Evolutionary conservation across 2,888 invertebrate species (phyloP), one percentile per base, ranked within the genome.

Genomic region (Scaptomyza polygonia): DNA sequence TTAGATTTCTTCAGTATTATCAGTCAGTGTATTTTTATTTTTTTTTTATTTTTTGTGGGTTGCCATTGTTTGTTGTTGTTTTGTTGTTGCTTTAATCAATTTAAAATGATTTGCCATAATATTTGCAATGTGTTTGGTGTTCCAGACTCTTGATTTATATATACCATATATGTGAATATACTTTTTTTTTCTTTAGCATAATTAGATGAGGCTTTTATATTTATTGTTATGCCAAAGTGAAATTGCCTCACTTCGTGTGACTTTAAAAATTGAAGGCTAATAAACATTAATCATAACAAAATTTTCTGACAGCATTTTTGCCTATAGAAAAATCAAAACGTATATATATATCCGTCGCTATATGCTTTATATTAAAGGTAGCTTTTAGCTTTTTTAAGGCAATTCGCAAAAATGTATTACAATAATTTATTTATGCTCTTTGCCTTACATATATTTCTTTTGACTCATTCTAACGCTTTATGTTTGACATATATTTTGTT

Each of bases 211-310:
- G 58, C 40, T 72, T 59, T 68, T 36, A 61, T 68, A 63, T 62
- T 62, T 66, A 72, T 72, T 81, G 80, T 81, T 78, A 61, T 72
- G 72, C 59, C 44, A 72, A 54, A 43, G 55, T 27, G 53, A 55
- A 71, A 67, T 58, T 9, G 5, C 14, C 11, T 21, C 0, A 21
- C n/a, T 18, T 6, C 30, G 18, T 1, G 12, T 8, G 3, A 5
- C 32, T 2, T 43, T 47, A 12, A 64, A 45, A 74, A 66, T 62
- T n/a, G n/a, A n/a, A n/a, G 63, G 61, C 53, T 51, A 57, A 62
- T 58, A 29, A 27, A 72, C 82, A 70, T 82, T 81, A 79, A 82
- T 79, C 82, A 73, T 65, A 75, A 70, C 70, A 70, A 25, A 25
- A 65, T 70, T 72, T 69, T n/a, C 64, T 59, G 81, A 14, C 11